Conservation (phyloP, 53 echinoderm and acorn worm genomes). For the Glandiceps talaboti region DNA sequence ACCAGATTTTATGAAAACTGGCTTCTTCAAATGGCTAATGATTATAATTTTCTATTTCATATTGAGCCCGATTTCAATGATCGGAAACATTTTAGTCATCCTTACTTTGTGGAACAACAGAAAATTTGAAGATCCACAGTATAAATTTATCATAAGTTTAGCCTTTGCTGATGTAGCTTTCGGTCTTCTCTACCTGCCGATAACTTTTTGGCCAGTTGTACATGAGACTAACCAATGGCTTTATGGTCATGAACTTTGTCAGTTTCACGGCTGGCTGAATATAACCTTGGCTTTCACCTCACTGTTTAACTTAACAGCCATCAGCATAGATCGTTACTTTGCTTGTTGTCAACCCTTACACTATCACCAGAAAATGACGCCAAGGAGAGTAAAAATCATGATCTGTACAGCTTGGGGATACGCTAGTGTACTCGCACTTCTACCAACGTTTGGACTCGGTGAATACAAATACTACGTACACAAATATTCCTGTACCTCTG, state of each 20-base stretch:
- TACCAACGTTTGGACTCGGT: not conserved
- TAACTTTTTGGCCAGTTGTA: not conserved
- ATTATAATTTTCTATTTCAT: not conserved
- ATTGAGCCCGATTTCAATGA: not conserved
- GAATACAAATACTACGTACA: not conserved
- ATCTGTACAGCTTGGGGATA: not conserved
- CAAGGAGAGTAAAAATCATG: not conserved
- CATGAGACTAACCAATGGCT: not conserved
- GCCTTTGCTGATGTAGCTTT: not conserved
- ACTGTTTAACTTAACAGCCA: not conserved
- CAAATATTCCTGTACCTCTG: not conserved
- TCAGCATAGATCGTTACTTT: not conserved
- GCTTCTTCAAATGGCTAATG: not conserved
- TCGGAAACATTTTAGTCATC: not conserved
- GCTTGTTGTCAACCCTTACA: not conserved
- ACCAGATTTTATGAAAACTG: not conserved
- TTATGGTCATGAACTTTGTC: not conserved
- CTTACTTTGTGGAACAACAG: not conserved
- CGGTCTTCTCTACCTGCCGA: not conserved
- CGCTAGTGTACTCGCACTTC: not conserved
- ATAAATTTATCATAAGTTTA: not conserved
- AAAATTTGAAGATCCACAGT: not conserved
- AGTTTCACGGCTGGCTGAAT: not conserved
- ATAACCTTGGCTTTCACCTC: not conserved
- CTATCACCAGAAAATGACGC: not conserved